A percentile compares a stretch with the other conserved stretches of the same genome.
Conservation (phyloP, 2,888 invertebrate genomes). For the Steinernema carpocapsae region DNA sequence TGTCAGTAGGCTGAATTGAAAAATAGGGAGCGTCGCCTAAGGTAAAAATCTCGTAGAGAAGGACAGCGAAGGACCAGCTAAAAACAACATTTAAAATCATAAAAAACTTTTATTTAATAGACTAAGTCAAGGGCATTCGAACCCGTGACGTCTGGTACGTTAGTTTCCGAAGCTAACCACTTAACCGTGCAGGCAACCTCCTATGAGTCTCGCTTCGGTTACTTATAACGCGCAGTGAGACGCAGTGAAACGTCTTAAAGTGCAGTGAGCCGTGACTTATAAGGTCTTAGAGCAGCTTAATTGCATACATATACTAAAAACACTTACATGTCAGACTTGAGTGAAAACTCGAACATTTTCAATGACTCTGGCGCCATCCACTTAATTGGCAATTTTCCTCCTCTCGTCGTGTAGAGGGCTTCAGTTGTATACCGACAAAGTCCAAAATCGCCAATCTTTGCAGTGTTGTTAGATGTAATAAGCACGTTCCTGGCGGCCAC, state of each 20-base stretch:
- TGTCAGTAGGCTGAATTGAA: slow-evolving; percentile 55
- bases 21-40: slow-evolving; percentile 57
- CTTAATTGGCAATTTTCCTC: slow-evolving; percentile 60
- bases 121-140: neutral
- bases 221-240: no score
- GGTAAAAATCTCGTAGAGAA: slow-evolving; percentile 58
- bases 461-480: slow-evolving; percentile 54
- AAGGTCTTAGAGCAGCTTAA: neutral
- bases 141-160: neutral
- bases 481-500: slow-evolving; percentile 57
- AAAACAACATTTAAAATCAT: neutral
- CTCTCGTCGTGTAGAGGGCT: slow-evolving; percentile 58
- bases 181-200: no score
- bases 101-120: neutral
- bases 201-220: no score
- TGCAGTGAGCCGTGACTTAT: no score
- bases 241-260: no score
- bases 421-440: slow-evolving; percentile 58
- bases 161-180: neutral
- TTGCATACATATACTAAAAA: neutral
- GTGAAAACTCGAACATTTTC: slow-evolving; percentile 56
- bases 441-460: slow-evolving; percentile 63
- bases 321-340: slow-evolving; percentile 56
- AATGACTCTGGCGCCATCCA: slow-evolving; percentile 63
- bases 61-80: slow-evolving; percentile 59